Base-by-base conservation (phyloP, 2,888 invertebrate genomes). In the Drosophila mimica region DNA sequence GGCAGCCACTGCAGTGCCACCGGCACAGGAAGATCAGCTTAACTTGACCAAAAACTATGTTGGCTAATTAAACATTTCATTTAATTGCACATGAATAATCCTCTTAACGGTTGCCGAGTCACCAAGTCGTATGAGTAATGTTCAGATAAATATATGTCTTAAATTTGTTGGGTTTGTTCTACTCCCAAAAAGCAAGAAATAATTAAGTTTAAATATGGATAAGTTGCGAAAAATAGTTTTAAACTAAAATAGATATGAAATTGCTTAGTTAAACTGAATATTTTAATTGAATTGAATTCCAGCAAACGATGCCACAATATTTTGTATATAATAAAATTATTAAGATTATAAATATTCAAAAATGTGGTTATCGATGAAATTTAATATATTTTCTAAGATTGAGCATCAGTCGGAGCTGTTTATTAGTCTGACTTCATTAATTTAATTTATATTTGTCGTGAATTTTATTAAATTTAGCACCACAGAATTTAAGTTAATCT, bases 11-110 rank as follows among this genome's bases (percentile, higher is more conserved):
- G 43, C 36, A 6, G 63, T n/a, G 15, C 51, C 66, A 1, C 69
- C 69, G n/a, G 81, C 74, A 8, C 78, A 78, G 57, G 93, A 93
- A 36, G 93, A 93, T 71, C 90, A 91, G 65, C 86, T 92, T 20
- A 93, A 92, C 81, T 79, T 93, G 63, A 91, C 92, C 34, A 88
- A 91, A 60, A 92, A 93, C 73, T 91, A 86, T 81, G 74, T 82
- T 64, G 79, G 66, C 11, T 92, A 81, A 70, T 6, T 34, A 7
- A 6, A 6, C 1, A 25, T 13, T 13, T 9, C 5, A 40, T 15
- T 31, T 9, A 33, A 25, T 34, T 52, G 9, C 28, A 15, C 17
- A 31, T 46, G 0, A 25, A 36, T 13, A 8, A 25, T 43, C 4
- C 46, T 40, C 36, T 49, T n/a, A 31, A 54, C 56, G 11, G 4